Conservation (phyloP, 2,113 vertebrate genomes). For the Pterocles burchelli region DNA sequence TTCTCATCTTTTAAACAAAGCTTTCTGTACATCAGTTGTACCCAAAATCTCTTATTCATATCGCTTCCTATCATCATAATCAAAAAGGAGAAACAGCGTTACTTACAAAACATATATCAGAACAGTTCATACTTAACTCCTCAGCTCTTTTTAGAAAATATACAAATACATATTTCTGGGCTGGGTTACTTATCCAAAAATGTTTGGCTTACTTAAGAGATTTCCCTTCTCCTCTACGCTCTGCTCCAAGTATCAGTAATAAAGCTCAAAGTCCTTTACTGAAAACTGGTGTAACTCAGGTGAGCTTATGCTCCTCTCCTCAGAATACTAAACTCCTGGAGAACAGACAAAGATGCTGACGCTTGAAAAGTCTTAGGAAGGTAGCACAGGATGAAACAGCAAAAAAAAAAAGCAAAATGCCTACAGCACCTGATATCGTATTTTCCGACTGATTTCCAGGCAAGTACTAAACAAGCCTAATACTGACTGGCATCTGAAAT, state of each 20-base stretch:
- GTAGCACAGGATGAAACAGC: background rate
- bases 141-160: background rate
- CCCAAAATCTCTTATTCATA: background rate
- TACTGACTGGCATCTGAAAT: background rate
- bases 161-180: background rate
- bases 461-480: constrained; percentile 9
- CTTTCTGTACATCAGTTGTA: background rate
- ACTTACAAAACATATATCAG: background rate
- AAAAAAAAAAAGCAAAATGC: background rate
- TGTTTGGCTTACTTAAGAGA: background rate
- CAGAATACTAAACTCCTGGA: constrained; percentile 22
- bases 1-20: background rate
- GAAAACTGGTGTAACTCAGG: constrained; percentile 24
- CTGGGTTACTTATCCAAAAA: background rate
- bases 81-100: background rate
- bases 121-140: background rate
- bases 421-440: background rate
- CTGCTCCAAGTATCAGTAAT: background rate
- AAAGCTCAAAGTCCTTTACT: constrained; percentile 2
- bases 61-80: background rate
- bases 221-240: background rate
- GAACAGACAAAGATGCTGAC: constrained; percentile 53
- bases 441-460: constrained; percentile 12
- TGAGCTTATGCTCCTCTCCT: constrained; percentile 16
- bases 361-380: constrained; percentile 15